These are phyloP conservation scores for Garra rufa DNA, from an alignment of 2,113 vertebrate genomes.

Conservation along the genomic window DNA sequence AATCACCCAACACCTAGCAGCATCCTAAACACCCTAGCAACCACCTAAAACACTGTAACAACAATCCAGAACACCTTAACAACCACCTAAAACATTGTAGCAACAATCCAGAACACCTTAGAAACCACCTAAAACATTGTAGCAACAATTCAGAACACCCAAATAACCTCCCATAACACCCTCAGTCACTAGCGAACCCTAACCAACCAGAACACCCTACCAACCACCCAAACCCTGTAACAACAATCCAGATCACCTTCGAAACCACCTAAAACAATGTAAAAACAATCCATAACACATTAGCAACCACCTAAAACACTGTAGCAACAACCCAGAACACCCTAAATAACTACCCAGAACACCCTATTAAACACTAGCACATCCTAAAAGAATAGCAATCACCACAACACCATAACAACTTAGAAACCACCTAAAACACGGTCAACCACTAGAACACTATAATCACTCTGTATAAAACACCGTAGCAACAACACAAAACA, in stretches of 20 bases:
- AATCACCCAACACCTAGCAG: too few species aligned
- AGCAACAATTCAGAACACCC: not conserved
- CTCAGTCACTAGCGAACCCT: too few species aligned
- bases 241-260: not conserved
- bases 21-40: not conserved
- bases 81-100: not conserved
- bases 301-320: too few species aligned
- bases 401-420: too few species aligned
- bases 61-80: not conserved
- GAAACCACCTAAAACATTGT: too few species aligned
- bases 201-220: not conserved
- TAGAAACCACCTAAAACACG: too few species aligned
- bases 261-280: not conserved
- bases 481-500: too few species aligned
- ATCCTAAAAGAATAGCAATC: too few species aligned
- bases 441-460: too few species aligned
- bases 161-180: not conserved
- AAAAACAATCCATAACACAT: not conserved
- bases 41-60: too few species aligned
- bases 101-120: not conserved
- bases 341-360: not conserved
- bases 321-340: not conserved
- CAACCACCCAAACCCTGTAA: not conserved
- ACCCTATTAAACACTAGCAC: too few species aligned
- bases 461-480: too few species aligned